phyloP scores from a whole-genome alignment of 1,140 invertebrate species.

The Nomia melanderi region DNA sequence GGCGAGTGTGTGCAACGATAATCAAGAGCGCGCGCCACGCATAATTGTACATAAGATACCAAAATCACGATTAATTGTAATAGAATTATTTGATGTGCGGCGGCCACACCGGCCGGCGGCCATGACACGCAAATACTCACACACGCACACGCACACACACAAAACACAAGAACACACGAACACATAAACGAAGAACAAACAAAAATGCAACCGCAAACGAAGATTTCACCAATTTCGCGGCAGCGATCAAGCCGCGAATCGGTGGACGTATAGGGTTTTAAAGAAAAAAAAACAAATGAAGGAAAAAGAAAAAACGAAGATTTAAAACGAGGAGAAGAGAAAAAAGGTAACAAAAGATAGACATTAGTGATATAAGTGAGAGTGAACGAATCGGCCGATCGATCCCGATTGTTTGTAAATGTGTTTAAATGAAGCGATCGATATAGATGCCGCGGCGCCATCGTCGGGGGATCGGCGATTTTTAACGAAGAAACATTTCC shows the following conservation, averaged over 20 bases:
- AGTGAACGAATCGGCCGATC: slow-evolving; percentile 62
- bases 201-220: not conserved
- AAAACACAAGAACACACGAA: not conserved
- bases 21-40: slow-evolving; percentile 51
- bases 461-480: slow-evolving; percentile 56
- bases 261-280: slow-evolving; percentile 65
- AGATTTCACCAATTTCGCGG: slow-evolving; percentile 2
- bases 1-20: slow-evolving; percentile 67
- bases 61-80: slow-evolving; percentile 75
- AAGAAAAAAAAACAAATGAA: slow-evolving; percentile 60
- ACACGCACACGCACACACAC: not conserved
- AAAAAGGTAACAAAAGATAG: slow-evolving; percentile 50
- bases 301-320: slow-evolving; percentile 52
- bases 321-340: slow-evolving; percentile 42
- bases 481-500: slow-evolving; percentile 76
- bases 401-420: slow-evolving; percentile 70
- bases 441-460: slow-evolving; percentile 49
- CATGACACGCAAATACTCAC: not conserved
- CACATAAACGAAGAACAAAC: not conserved
- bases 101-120: slow-evolving; percentile 60
- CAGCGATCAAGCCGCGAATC: slow-evolving; percentile 44
- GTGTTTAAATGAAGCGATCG: slow-evolving; percentile 61
- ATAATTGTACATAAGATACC: slow-evolving; percentile 73
- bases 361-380: slow-evolving; percentile 63
- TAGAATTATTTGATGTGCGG: slow-evolving; percentile 72